Evolutionary conservation across 2,888 invertebrate species (phyloP).

Genomic region (Hypena proboscidalis): DNA sequence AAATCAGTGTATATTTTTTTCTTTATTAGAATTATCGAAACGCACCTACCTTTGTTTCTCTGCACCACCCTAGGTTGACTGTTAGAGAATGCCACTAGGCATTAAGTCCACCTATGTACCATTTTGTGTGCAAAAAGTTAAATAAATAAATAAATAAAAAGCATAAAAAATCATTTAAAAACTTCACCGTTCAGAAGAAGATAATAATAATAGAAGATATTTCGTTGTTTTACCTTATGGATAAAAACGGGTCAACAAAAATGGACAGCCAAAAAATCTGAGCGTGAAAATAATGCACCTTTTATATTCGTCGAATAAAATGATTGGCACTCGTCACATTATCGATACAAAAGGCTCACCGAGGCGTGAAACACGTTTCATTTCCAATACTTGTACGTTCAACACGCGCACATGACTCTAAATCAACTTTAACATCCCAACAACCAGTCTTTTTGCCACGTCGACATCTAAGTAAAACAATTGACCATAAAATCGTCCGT

Average conservation of each 20-base stretch:
- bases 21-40: no score
- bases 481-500: constrained; percentile 80
- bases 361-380: constrained; percentile 55
- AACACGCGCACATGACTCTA: constrained; percentile 34
- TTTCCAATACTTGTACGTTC: constrained; percentile 46
- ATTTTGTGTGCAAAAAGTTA: no score
- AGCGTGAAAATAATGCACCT: constrained; percentile 38
- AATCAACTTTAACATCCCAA: constrained; percentile 41
- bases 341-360: constrained; percentile 49
- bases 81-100: no score
- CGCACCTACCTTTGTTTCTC: no score
- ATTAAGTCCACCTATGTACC: no score
- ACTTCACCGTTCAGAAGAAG: not conserved
- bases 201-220: no score
- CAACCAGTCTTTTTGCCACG: constrained; percentile 63
- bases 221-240: not conserved
- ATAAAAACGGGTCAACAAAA: constrained; percentile 19
- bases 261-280: constrained; percentile 18
- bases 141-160: not conserved
- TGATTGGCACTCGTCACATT: constrained; percentile 48
- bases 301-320: constrained; percentile 48
- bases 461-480: constrained; percentile 76
- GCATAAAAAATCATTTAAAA: not conserved
- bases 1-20: no score
- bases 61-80: no score